A percentile compares a stretch with the other conserved stretches of the same genome.
These are phyloP conservation scores for Ellobius talpinus DNA, from an alignment of 2,113 vertebrate species.

Conservation along the genomic window DNA sequence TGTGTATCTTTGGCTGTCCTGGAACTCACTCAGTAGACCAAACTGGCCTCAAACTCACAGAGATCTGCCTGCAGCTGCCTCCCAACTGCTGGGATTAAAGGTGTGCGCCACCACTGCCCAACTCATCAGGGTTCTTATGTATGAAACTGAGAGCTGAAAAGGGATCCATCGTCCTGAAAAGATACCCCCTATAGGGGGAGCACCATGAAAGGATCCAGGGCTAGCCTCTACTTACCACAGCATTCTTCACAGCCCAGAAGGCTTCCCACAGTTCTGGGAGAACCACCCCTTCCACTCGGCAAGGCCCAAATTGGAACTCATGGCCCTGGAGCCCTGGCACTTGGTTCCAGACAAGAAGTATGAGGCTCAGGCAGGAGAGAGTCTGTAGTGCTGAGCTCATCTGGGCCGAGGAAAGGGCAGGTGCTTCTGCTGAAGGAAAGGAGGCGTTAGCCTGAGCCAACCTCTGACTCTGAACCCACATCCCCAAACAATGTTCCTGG, in stretches of 20 bases:
- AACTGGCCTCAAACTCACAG: no score
- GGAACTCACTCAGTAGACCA: no score
- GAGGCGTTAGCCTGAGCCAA: background rate
- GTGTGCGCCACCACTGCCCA: no score
- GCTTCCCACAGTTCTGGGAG: conserved; percentile 62
- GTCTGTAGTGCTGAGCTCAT: background rate
- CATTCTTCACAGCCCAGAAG: conserved; percentile 33
- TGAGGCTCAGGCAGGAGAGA: conserved; percentile 18
- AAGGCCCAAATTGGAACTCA: conserved; percentile 65
- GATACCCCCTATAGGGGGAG: rapidly evolving
- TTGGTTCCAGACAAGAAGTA: conserved; percentile 60
- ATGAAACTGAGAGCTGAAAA: background rate
- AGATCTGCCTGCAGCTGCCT: no score
- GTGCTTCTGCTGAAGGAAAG: background rate
- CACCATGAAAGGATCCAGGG: rapidly evolving
- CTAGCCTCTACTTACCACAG: conserved; percentile 57
- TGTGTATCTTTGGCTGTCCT: no score
- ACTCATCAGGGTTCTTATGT: background rate
- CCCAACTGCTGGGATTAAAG: no score
- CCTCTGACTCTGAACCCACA: no score
- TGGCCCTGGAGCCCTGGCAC: background rate
- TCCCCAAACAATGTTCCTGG: background rate
- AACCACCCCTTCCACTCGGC: conserved; percentile 29
- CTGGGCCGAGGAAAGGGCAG: background rate
- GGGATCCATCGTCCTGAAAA: background rate